phyloP scores from a whole-genome alignment of 2,113 vertebrate genomes.

The Alethe diademata region DNA sequence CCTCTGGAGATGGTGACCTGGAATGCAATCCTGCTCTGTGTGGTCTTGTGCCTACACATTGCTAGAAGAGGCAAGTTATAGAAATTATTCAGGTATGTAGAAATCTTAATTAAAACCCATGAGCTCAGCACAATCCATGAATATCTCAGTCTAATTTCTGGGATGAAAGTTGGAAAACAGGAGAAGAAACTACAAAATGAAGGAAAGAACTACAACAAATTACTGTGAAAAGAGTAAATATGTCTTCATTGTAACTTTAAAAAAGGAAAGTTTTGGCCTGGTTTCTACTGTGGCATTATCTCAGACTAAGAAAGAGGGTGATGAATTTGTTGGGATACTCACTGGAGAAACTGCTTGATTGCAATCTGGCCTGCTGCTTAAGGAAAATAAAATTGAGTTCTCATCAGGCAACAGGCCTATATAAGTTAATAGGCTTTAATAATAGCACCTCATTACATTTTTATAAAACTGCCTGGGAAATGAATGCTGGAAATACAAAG shows the following conservation, averaged over 20 bases:
- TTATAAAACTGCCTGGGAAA: conserved; percentile 60
- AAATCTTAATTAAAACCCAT: conserved; percentile 4
- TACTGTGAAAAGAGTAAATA: conserved; percentile 32
- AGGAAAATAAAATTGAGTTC: conserved; percentile 66
- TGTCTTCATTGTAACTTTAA: neutral
- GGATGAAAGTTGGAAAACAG: neutral
- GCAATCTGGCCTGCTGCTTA: conserved; percentile 64
- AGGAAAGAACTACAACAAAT: neutral
- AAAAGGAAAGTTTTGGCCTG: conserved; percentile 11
- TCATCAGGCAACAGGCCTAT: conserved; percentile 58
- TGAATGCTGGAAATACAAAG: conserved; percentile 49
- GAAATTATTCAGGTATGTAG: neutral
- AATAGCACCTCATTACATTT: conserved; percentile 69
- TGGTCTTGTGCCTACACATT: conserved; percentile 26
- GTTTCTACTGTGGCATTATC: conserved; percentile 50
- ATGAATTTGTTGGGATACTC: conserved; percentile 63
- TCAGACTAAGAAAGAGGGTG: conserved; percentile 40
- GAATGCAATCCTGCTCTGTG: conserved; percentile 45
- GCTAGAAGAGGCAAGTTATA: neutral
- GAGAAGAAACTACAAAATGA: neutral
- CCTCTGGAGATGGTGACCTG: conserved; percentile 45
- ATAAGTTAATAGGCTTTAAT: conserved; percentile 69
- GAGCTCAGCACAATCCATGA: conserved; percentile 6
- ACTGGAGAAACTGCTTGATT: conserved; percentile 56
- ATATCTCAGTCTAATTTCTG: neutral